These are phyloP conservation scores for Flexamia atlantica DNA, from an alignment of 2,888 invertebrate species.

Conservation along the genomic window DNA sequence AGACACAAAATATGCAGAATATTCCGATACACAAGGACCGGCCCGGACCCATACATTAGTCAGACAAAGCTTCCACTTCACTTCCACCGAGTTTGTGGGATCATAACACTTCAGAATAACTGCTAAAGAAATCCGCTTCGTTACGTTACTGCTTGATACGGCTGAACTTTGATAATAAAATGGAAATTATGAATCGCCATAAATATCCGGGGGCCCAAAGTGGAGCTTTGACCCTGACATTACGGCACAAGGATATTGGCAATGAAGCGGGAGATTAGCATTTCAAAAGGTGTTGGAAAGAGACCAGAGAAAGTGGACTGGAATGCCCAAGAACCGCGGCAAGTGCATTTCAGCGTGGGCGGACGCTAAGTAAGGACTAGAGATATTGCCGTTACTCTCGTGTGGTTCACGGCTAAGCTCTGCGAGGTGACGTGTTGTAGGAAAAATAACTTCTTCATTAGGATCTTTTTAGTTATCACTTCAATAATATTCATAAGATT, in stretches of 20 bases:
- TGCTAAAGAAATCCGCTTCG: conserved; percentile 16
- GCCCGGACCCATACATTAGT: conserved; percentile 1
- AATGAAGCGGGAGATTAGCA: conserved; percentile 18
- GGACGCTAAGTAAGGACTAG: background rate
- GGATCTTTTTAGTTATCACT: too few species aligned
- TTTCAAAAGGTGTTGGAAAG: conserved; percentile 43
- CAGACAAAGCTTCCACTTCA: background rate
- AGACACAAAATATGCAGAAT: background rate
- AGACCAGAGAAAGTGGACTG: conserved; percentile 27
- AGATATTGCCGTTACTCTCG: background rate
- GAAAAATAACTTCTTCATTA: too few species aligned
- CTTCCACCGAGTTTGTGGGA: background rate
- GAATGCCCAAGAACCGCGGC: conserved; percentile 26
- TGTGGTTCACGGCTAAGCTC: background rate
- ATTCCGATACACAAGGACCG: background rate
- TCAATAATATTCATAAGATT: too few species aligned
- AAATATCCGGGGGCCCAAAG: conserved; percentile 29
- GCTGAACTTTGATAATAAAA: conserved; percentile 36
- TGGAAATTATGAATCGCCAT: conserved; percentile 26
- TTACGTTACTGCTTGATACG: conserved; percentile 16
- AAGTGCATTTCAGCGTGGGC: conserved; percentile 13
- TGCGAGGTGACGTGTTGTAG: too few species aligned
- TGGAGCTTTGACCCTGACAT: conserved; percentile 48
- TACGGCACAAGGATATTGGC: conserved; percentile 47
- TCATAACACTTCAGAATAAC: conserved; percentile 15